Conservation (phyloP, 2,888 invertebrate species). For the Pandemis corylana region DNA sequence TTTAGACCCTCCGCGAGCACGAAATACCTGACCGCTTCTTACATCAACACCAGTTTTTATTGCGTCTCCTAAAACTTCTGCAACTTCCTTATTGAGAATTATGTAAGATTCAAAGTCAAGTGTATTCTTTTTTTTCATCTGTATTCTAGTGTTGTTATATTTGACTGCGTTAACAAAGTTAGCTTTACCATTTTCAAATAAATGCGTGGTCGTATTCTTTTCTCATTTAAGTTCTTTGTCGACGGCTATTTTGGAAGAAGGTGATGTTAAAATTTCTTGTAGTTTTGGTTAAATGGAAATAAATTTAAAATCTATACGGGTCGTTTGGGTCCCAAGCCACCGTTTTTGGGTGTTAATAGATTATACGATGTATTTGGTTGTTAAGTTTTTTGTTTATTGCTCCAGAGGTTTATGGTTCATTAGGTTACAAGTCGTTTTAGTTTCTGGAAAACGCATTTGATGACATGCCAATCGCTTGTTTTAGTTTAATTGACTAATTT, state of each 20-base stretch:
- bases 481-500: background rate
- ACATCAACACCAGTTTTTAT: conserved; percentile 44
- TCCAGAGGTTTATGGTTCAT: conserved; percentile 39
- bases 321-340: conserved; percentile 66
- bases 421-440: conserved; percentile 39
- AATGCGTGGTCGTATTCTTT: background rate
- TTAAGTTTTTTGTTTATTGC: conserved; percentile 42
- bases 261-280: conserved; percentile 25
- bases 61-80: conserved; percentile 16
- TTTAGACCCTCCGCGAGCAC: conserved; percentile 73
- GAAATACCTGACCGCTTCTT: conserved; percentile 63
- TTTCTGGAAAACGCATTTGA: conserved; percentile 30
- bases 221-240: background rate
- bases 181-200: conserved; percentile 34
- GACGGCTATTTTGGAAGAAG: background rate
- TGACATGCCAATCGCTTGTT: conserved; percentile 30
- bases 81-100: conserved; percentile 39
- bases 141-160: conserved; percentile 48
- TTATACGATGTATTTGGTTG: conserved; percentile 52
- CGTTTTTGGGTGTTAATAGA: conserved; percentile 79
- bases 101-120: conserved; percentile 49
- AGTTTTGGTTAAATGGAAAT: conserved; percentile 63
- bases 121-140: background rate
- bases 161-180: conserved; percentile 45
- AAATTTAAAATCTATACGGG: conserved; percentile 75